These are phyloP conservation scores for Dryoscopus gambensis DNA, from an alignment of 2,113 vertebrate genomes.

Conservation along the genomic window DNA sequence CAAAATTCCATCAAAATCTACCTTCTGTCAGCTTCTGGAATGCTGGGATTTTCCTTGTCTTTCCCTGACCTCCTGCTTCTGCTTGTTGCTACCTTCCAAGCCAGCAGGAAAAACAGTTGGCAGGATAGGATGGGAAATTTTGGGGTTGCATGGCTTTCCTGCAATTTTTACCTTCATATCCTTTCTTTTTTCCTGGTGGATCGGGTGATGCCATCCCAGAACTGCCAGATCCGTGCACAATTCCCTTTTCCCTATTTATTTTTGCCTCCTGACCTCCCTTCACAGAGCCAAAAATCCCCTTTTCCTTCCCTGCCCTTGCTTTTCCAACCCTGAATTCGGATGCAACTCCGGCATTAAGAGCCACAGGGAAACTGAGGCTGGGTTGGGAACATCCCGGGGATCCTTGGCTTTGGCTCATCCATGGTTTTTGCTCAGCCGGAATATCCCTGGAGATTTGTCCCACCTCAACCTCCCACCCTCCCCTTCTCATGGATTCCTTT, in stretches of 20 bases:
- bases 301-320: background rate
- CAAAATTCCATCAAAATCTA: background rate
- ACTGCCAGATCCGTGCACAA: background rate
- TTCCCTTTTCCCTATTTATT: background rate
- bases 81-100: background rate
- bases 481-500: background rate
- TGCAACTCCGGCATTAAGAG: background rate
- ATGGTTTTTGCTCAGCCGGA: fast-evolving
- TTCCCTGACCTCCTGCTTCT: background rate
- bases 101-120: background rate
- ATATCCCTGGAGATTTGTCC: background rate
- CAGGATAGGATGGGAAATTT: background rate
- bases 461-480: background rate
- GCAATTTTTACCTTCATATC: background rate
- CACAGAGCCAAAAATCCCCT: background rate
- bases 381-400: background rate
- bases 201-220: background rate
- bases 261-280: background rate
- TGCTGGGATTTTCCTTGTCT: background rate
- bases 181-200: too few species aligned
- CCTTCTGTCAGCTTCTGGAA: background rate
- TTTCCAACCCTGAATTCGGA: background rate
- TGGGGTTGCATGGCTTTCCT: fast-evolving
- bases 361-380: background rate
- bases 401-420: background rate